These are phyloP conservation scores for Varroa destructor DNA, from an alignment of 1,140 invertebrate genomes.

Conservation along the genomic window DNA sequence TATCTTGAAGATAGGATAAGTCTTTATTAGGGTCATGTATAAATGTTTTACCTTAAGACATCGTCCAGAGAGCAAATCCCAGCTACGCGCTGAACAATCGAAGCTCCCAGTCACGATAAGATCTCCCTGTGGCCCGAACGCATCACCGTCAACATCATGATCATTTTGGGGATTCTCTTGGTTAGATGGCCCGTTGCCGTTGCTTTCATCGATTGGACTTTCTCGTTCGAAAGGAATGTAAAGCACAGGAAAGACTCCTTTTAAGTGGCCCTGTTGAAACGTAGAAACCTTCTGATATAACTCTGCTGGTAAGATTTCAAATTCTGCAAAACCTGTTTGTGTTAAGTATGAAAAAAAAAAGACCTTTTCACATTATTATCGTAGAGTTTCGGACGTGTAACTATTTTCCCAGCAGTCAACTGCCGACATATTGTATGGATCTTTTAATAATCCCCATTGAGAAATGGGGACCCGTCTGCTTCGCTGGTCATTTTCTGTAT, in stretches of 20 bases:
- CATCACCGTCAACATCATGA: neutral
- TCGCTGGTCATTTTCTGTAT: no score
- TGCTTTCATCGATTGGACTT: slow-evolving; percentile 33
- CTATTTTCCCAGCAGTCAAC: no score
- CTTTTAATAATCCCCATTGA: no score
- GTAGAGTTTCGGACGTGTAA: no score
- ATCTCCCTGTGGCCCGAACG: slow-evolving; percentile 32
- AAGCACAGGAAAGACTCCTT: slow-evolving; percentile 46
- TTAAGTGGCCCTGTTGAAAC: slow-evolving; percentile 44
- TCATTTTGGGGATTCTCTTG: slow-evolving; percentile 39
- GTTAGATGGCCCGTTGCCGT: slow-evolving; percentile 29
- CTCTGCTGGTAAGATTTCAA: neutral
- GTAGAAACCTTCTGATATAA: neutral
- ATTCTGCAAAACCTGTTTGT: no score
- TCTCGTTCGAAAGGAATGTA: slow-evolving; percentile 44
- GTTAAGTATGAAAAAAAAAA: no score
- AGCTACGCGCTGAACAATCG: slow-evolving; percentile 44
- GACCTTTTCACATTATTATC: no score
- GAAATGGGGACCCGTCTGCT: no score
- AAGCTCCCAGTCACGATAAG: slow-evolving; percentile 45
- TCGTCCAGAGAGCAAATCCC: slow-evolving; percentile 44
- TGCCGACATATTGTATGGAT: no score
- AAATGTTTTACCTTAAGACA: slow-evolving; percentile 39
- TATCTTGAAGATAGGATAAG: no score
- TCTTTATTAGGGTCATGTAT: no score